Evolutionary conservation across 2,113 vertebrate species (phyloP).

Genomic region (Corydoras maculifer): DNA sequence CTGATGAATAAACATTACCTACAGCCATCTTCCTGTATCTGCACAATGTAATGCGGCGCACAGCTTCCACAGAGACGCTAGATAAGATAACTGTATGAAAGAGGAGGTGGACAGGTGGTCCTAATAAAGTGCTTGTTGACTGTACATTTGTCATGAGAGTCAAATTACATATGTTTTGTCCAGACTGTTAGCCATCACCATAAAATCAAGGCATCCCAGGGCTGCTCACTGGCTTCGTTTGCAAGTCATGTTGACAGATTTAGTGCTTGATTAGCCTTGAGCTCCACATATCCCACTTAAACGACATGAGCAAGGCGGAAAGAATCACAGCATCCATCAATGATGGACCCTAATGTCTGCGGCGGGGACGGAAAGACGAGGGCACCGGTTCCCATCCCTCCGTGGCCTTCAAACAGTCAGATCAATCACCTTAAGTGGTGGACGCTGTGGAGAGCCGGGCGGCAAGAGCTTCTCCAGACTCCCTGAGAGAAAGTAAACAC

Average conservation of each 20-base stretch:
- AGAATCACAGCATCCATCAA: conserved; percentile 7
- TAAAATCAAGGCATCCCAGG: no score
- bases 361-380: neutral
- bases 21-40: no score
- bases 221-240: neutral
- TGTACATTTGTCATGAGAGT: no score
- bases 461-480: conserved; percentile 21
- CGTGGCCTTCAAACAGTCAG: conserved; percentile 7
- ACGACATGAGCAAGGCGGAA: neutral
- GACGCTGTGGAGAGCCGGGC: neutral
- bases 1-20: no score
- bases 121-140: no score
- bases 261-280: neutral
- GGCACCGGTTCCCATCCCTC: neutral
- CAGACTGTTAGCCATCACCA: no score
- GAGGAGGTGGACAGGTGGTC: no score
- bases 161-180: no score
- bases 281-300: neutral
- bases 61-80: no score
- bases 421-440: conserved; percentile 7
- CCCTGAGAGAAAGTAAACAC: conserved; percentile 31
- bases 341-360: neutral
- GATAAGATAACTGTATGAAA: no score
- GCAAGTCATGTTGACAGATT: neutral
- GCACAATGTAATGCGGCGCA: no score